These are phyloP conservation scores for Hypsibius dujardini DNA, from an alignment of 1,140 invertebrate genomes.

Conservation along the genomic window DNA sequence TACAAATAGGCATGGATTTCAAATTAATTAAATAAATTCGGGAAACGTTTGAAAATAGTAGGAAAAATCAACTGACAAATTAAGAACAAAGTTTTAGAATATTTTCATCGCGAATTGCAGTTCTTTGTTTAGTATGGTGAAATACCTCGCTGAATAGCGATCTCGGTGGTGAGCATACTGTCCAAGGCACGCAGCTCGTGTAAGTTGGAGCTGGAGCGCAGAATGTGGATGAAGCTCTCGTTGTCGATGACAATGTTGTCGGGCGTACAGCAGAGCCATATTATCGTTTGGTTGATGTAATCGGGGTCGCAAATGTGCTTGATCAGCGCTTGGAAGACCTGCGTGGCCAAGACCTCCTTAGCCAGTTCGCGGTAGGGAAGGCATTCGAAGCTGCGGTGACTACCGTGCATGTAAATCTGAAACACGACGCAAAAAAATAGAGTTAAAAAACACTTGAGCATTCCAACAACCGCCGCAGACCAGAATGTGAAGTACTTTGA, in stretches of 20 bases:
- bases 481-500: no score
- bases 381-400: constrained; percentile 15
- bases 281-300: constrained; percentile 75
- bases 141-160: constrained; percentile 43
- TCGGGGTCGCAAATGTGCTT: constrained; percentile 72
- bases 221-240: constrained; percentile 60
- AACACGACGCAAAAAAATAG: no score
- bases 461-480: no score
- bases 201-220: constrained; percentile 53
- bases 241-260: constrained; percentile 53
- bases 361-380: constrained; percentile 17
- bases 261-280: constrained; percentile 58
- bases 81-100: no score
- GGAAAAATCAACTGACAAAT: no score
- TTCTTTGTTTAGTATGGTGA: no score
- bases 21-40: no score
- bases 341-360: constrained; percentile 55
- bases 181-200: constrained; percentile 61
- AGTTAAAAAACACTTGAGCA: no score
- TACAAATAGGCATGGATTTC: no score
- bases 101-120: no score
- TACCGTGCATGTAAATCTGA: constrained; percentile 3
- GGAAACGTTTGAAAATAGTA: no score
- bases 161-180: constrained; percentile 57
- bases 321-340: constrained; percentile 58